A percentile compares a stretch with the other conserved stretches of the same genome.
Conservation (phyloP, 2,113 vertebrate species). For the Micronycteris hirsuta region DNA sequence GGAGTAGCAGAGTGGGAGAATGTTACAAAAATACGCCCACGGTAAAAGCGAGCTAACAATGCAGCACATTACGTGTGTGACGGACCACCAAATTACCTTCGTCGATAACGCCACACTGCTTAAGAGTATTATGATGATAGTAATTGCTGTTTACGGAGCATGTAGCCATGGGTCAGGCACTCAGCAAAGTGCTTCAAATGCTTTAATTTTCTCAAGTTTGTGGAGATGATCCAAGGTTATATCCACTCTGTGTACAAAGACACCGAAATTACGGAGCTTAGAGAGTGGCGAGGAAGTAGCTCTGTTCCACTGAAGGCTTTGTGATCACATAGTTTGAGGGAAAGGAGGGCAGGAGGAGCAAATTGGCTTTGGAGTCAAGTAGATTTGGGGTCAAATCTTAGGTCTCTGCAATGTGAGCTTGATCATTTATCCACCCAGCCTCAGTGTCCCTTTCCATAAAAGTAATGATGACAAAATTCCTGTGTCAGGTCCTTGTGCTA, state of each 20-base stretch:
- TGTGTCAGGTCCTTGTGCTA: background rate
- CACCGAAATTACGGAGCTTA: background rate
- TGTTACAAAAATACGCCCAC: background rate
- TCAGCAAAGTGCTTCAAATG: background rate
- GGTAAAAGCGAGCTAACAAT: background rate
- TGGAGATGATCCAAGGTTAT: background rate
- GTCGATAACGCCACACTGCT: background rate
- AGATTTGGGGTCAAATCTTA: background rate
- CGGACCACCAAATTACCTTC: background rate
- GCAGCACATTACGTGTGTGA: background rate
- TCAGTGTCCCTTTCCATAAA: background rate
- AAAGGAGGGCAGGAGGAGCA: background rate
- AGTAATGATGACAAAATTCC: background rate
- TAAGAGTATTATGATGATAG: background rate
- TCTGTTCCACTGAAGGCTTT: background rate
- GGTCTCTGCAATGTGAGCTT: background rate
- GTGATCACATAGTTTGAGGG: background rate
- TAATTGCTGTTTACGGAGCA: background rate
- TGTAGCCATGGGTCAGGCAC: background rate
- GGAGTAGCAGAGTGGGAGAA: background rate
- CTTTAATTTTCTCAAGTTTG: background rate
- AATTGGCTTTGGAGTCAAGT: background rate
- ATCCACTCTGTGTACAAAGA: background rate
- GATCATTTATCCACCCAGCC: background rate
- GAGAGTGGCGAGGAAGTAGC: background rate